Base-by-base conservation (phyloP, 2,113 vertebrate genomes). In the Pseudonaja textilis region DNA sequence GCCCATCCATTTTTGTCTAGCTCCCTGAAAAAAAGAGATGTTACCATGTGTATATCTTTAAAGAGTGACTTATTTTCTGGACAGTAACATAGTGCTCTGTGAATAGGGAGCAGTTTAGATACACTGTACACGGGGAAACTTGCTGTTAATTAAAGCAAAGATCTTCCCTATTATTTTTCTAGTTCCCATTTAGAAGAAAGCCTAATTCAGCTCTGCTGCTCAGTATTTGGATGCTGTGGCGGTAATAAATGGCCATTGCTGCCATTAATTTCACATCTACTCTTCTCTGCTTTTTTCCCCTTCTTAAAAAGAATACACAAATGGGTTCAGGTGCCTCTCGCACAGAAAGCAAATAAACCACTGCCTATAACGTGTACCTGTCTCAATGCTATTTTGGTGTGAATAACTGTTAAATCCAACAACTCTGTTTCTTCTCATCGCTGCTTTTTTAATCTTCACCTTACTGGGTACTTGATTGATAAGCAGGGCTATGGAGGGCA, bases 381-480 rank as follows among this genome's bases (percentile, higher is more conserved):
- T 89, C 94, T 94, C 89, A 11, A 0, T 93, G 59, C 93, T 95
- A 91, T 90, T 94, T 96, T 93, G 90, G 88, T 91, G 18, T 91
- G 89, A 94, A 94, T 93, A 89, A 64, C 93, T 92, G 91, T 91
- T 93, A 94, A 95, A 95, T 93, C 92, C 89, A 92, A 92, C 92
- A 92, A 42, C 39, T 93, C 94, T 96, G 93, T 94, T 95, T 91
- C 88, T 95, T 96, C 95, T 92, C 74, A 81, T 55, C 69, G 34
- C 47, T 88, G 23, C 47, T 57, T n/a, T 57, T 74, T 74, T 29
- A 81, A 45, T 81, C 92, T 94, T 92, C 94, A 92, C 93, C 94
- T 94, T 97, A 94, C 95, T 96, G 89, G 52, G 54, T 14, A 74
- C 88, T 85, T 95, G 96, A 97, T 91, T 94, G 96, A 97, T 96